These are phyloP conservation scores for Ailuropoda melanoleuca DNA, from an alignment of 2,113 vertebrate species.

Conservation along the genomic window DNA sequence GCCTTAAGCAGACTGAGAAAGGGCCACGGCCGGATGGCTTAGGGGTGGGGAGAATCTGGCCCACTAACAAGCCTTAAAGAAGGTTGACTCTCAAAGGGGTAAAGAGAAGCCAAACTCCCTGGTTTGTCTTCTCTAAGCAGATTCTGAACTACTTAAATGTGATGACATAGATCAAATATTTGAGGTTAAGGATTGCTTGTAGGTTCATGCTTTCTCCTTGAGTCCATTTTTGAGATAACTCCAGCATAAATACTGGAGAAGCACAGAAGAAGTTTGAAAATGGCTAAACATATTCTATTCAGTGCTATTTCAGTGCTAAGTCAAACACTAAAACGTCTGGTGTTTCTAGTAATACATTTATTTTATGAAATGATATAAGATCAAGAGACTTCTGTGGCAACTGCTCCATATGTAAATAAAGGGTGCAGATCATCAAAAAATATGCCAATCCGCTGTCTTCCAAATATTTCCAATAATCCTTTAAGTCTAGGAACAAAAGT, in stretches of 20 bases:
- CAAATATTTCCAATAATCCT: constrained; percentile 53
- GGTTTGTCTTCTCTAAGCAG: constrained; percentile 56
- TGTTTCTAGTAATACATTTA: constrained; percentile 52
- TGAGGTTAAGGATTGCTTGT: constrained; percentile 73
- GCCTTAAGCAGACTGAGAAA: not conserved
- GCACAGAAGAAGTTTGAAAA: constrained; percentile 26
- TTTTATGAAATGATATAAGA: constrained; percentile 58
- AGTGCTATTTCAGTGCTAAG: constrained; percentile 42
- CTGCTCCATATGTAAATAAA: constrained; percentile 27
- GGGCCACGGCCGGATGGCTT: not conserved
- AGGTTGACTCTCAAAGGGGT: constrained; percentile 4
- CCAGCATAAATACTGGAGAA: constrained; percentile 70
- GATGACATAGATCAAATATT: constrained; percentile 76
- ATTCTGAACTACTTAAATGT: constrained; percentile 62
- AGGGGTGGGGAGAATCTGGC: not conserved
- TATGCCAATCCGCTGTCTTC: not conserved
- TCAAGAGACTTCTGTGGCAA: constrained; percentile 46
- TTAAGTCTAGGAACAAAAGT: constrained; percentile 50
- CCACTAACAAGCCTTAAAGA: not conserved
- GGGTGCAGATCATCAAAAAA: constrained; percentile 21
- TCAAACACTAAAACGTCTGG: constrained; percentile 57
- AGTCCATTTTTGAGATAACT: constrained; percentile 67
- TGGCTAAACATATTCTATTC: constrained; percentile 25
- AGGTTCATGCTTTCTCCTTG: constrained; percentile 59
- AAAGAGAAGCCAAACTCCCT: constrained; percentile 28